These are phyloP conservation scores for Macroglossus sobrinus DNA, from an alignment of 2,113 vertebrate species.

Conservation along the genomic window DNA sequence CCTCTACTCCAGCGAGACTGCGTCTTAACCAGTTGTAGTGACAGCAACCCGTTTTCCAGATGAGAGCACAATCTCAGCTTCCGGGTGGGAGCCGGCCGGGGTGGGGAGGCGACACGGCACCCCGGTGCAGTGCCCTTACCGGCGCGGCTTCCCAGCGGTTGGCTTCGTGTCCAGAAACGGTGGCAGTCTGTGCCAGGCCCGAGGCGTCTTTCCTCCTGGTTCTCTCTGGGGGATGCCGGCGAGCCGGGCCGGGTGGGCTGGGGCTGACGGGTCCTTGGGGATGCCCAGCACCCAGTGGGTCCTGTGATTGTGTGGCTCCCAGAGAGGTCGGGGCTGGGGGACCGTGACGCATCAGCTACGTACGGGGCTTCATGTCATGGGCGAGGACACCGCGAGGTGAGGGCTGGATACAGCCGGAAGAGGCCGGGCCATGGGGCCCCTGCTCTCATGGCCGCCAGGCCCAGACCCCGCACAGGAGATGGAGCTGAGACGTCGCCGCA, in stretches of 20 bases:
- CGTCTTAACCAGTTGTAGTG: background rate
- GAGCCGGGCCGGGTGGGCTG: background rate
- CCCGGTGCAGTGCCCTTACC: background rate
- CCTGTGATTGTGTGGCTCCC: background rate
- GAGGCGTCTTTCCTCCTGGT: too few species aligned
- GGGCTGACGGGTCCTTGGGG: too few species aligned
- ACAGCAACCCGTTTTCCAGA: background rate
- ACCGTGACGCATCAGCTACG: accelerated
- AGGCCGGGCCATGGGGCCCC: accelerated
- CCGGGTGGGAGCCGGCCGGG: background rate
- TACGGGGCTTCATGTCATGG: accelerated
- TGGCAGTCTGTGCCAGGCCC: accelerated
- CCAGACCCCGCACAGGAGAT: background rate
- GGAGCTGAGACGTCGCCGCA: accelerated
- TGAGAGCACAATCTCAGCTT: background rate
- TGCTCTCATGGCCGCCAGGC: background rate
- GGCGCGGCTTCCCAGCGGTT: background rate
- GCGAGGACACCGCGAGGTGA: accelerated
- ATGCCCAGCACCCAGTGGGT: accelerated
- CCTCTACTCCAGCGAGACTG: background rate
- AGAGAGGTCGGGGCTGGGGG: background rate
- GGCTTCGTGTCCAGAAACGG: background rate
- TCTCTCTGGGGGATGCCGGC: background rate
- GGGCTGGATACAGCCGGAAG: background rate
- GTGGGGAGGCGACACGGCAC: accelerated